Base-by-base conservation (phyloP, 2,797 vertebrate species). In the Tadarida brasiliensis region DNA sequence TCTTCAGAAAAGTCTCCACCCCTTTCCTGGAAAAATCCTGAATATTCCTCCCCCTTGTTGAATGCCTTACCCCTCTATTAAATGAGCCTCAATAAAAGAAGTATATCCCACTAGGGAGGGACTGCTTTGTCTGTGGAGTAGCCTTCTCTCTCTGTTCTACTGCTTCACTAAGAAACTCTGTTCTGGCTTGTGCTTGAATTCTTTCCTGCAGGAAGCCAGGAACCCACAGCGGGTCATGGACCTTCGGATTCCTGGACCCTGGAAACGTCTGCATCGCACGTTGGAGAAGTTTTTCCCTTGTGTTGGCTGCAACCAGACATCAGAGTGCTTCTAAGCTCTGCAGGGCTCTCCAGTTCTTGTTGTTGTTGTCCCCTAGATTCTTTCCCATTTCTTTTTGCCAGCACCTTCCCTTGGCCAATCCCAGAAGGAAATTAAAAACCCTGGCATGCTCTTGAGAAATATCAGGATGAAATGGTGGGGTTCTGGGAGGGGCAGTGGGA, bases 391-490 rank as follows among this genome's bases (percentile, higher is more conserved):
- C 65, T 51, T 94, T 61, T 82, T 47, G 24, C 28, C 47, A 19
- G 28, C 70, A 49, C 44, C 51, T 83, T 39, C 17, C 54, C 19
- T 78, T 71, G 82, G 54, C 67, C 80, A 90, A 47, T 76, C 10
- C 49, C 15, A 77, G 80, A 70, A 92, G 4, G 20, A 88, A 78
- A 87, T 90, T 28, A 67, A 83, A 90, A 87, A 94, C 11, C 54
- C 44, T 87, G 39, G 63, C 51, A 35, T 65, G 30, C 5, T 77
- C 47, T 63, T 54, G 39, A 90, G 76, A 93, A 74, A 30, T 14
- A 74, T 24, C 84, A 12, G 30, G 39, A 65, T 70, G 30, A 78
- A 87, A 73, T 59, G 33, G 19, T 7, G 3, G n/a, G n/a, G 51
- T 24, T 2, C 10, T 4, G 20, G n/a, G 54, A 33, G 9, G 12